Evolutionary conservation across 1,140 invertebrate genomes (phyloP).

Genomic region (Heliconius hewitsoni): DNA sequence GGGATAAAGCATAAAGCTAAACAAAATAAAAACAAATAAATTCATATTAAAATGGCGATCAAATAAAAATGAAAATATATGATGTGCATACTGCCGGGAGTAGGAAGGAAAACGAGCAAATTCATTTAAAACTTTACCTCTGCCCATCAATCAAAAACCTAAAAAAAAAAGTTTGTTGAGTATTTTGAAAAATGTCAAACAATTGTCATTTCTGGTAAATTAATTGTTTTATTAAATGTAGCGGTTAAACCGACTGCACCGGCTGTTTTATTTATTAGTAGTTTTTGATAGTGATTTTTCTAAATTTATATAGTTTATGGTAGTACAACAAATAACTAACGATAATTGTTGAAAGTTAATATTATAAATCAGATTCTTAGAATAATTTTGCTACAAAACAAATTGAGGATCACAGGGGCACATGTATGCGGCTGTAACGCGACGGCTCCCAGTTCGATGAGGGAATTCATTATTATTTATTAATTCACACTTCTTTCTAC

Average conservation of each 20-base stretch:
- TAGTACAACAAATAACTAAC: no score
- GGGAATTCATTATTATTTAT: no score
- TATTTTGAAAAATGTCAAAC: constrained; percentile 30
- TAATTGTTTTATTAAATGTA: not conserved
- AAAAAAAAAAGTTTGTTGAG: not conserved
- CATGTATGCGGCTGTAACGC: no score
- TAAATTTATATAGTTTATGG: no score
- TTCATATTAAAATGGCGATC: not conserved
- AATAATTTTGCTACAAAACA: no score
- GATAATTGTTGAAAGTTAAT: no score
- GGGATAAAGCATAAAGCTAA: no score
- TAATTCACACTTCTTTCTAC: no score
- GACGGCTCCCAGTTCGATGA: no score
- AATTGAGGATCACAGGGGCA: no score
- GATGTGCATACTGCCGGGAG: not conserved
- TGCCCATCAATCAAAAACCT: constrained; percentile 61
- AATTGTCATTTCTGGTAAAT: constrained; percentile 25
- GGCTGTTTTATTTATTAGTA: not conserved
- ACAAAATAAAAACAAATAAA: no score
- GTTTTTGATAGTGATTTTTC: not conserved
- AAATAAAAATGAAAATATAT: not conserved
- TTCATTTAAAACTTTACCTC: constrained; percentile 58
- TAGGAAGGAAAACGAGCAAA: constrained; percentile 33
- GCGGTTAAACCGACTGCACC: not conserved
- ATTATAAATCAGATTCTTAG: no score